These are phyloP conservation scores for Protosalanx chinensis DNA, from an alignment of 2,797 vertebrate genomes.

Conservation along the genomic window DNA sequence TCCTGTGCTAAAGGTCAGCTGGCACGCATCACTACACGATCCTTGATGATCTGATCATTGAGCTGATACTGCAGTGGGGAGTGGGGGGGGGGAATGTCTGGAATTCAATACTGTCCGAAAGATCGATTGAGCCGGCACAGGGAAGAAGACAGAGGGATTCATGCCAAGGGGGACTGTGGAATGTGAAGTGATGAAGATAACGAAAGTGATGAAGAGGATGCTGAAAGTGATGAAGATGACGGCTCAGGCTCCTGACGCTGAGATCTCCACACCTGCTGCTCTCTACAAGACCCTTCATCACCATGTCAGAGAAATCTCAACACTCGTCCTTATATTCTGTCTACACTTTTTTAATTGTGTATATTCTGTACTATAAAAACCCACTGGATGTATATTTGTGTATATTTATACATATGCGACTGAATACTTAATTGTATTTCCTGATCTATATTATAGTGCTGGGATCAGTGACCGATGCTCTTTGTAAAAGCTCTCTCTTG, in stretches of 20 bases:
- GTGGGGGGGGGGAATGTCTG: constrained; percentile 2
- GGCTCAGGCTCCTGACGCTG: neutral
- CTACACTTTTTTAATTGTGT: too few relatives aligned
- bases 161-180: constrained; percentile 27
- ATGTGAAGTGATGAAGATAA: neutral
- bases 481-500: too few relatives aligned
- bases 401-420: too few relatives aligned
- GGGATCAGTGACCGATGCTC: too few relatives aligned
- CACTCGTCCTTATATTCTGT: too few relatives aligned
- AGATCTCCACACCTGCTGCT: neutral
- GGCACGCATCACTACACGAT: neutral
- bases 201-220: too few relatives aligned
- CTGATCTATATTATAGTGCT: too few relatives aligned
- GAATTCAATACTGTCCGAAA: constrained; percentile 10
- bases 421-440: too few relatives aligned
- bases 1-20: neutral
- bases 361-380: too few relatives aligned
- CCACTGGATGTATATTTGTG: too few relatives aligned
- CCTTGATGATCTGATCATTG: constrained; percentile 7
- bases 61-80: neutral
- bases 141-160: neutral
- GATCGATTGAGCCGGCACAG: constrained; percentile 29
- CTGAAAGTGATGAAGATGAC: too few relatives aligned
- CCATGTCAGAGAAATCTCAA: neutral
- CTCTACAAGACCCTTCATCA: constrained; percentile 1